phyloP scores from a whole-genome alignment of 2,888 invertebrate genomes.

The Nephrotoma flavescens region DNA sequence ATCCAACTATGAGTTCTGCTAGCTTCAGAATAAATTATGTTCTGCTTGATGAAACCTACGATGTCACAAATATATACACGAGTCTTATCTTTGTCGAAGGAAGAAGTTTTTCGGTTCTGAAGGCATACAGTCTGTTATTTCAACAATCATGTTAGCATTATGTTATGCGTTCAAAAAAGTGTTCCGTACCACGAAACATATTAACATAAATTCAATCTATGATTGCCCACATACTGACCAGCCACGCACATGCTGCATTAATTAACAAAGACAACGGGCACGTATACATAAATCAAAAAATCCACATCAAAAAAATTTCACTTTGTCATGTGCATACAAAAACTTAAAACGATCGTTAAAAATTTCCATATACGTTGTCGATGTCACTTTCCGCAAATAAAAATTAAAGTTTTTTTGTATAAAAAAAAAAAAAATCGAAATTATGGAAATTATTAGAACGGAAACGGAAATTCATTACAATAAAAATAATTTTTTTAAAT shows the following conservation, averaged over 20 bases:
- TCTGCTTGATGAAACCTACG: no score
- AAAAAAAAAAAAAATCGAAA: not conserved
- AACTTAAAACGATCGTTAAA: not conserved
- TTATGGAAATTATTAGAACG: slow-evolving; percentile 1
- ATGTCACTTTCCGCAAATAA: not conserved
- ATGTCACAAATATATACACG: no score
- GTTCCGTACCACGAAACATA: no score
- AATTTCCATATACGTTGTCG: not conserved
- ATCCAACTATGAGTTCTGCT: no score
- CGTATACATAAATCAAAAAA: not conserved
- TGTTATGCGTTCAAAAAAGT: no score
- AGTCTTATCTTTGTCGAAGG: no score
- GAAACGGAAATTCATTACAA: slow-evolving; percentile 1
- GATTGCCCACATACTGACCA: no score
- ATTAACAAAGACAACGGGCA: not conserved
- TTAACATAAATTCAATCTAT: no score
- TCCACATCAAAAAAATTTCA: not conserved
- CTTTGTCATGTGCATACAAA: not conserved
- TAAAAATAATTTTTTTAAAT: not conserved
- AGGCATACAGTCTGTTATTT: no score
- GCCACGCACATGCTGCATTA: not conserved
- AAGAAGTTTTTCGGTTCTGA: no score
- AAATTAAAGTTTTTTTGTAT: not conserved
- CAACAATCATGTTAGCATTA: no score
- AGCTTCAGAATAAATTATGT: no score